Evolutionary conservation across 2,113 vertebrate genomes (phyloP), one percentile per base, ranked within the genome.

Genomic region (Mixornis gularis): DNA sequence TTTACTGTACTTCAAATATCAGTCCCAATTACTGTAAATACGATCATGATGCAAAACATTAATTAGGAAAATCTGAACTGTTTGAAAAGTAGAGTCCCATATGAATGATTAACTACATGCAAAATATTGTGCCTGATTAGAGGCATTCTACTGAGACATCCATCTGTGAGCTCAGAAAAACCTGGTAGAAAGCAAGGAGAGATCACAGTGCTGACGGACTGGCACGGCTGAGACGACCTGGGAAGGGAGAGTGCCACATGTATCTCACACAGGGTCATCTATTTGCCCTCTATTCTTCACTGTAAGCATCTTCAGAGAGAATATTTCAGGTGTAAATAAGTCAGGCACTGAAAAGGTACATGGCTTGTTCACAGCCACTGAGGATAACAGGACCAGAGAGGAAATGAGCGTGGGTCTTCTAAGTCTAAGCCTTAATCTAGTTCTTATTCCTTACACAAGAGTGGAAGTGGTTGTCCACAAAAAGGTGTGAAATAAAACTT

Each of bases 21-120:
- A 94, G 82, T 91, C 63, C 95, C 96, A 97, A 96, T 97, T 96
- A 97, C 95, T 96, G 94, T 96, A 96, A 97, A 97, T 96, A 94
- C 9, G 68, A 96, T 93, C 93, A 92, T 82, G 87, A 93, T 96
- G 95, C 91, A 96, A 96, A 97, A 96, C 96, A 94, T 95, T 95
- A 97, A 97, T 96, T 96, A 96, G 85, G 91, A 94, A 94, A 95
- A 95, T 93, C 91, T 94, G 76, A 96, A 92, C 92, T 70, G 89
- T 92, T 95, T 92, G 94, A 92, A 88, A 94, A 95, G 78, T 93
- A 69, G 79, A 93, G 38, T 96, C 94, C 91, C 96, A 92, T 91
- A 91, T 95, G 95, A 96, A 92, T 94, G 91, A 96, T 96, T 96
- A 97, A 85, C 90, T 82, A 63, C 76, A 92, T 93, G 94, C 93